Evolutionary conservation across 2,888 invertebrate species (phyloP), one percentile per base, ranked within the genome.

Genomic region (Trypoxylon attenuatum): DNA sequence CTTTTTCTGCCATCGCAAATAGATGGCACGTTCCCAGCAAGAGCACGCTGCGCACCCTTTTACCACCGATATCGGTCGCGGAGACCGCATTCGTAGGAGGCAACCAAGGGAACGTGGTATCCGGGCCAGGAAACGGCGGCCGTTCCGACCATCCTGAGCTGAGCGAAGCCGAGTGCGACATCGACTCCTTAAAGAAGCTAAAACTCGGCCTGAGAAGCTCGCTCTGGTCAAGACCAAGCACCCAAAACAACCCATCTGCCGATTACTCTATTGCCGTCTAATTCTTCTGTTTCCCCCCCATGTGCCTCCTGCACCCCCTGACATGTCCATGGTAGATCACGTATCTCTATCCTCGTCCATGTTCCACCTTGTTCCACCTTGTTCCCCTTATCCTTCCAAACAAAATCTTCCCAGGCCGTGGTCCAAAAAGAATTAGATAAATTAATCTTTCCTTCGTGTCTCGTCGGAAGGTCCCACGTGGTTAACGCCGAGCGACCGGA

Each of bases 191-290:
- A 77, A 93, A 93, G 86, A 93, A 93, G 84, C 87, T 93, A 69
- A 93, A 93, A 86, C 87, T 93, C 72, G 92, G 93, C 25, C 88
- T 92, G 81, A 88, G 92, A 65, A 92, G 92, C 59, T 91, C 92
- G 59, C 88, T 93, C 21, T 93, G 93, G 93, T 92, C 93, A 25
- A 88, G 92, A 71, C 92, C 92, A 74, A 88, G 84, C 73, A 89
- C 89, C 77, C 88, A 90, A 75, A 89, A 88, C 71, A 89, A 89
- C 78, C 91, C 91, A 77, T 91, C 92, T 78, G 91, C 92, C 76
- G 93, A 93, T 87, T 93, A 93, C 84, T 93, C 93, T 64, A 93
- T 93, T 87, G 92, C 93, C 72, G 93, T 93, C 86, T 93, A 91
- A 90, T 61, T 62, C 5, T 18, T 15, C 29, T 82, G 45, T n/a